Conservation (phyloP, 2,113 vertebrate genomes). For the Microcebus lehilahytsara region DNA sequence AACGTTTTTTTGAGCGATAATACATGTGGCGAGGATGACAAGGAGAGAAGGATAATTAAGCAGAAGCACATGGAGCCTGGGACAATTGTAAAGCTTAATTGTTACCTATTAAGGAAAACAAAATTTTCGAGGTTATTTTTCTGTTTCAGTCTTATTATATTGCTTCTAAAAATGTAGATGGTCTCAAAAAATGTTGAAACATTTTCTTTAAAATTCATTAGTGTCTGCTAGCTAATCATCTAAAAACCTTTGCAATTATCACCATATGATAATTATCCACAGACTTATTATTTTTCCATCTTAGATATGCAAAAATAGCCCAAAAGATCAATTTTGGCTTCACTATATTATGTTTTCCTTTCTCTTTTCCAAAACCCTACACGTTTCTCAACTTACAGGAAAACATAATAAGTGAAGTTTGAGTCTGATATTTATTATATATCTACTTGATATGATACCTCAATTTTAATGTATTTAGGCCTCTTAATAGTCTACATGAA, state of each 20-base stretch:
- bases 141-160: constrained; percentile 50
- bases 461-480: not conserved
- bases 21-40: not conserved
- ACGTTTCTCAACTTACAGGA: constrained; percentile 33
- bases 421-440: constrained; percentile 13
- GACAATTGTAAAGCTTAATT: constrained; percentile 67
- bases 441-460: not conserved
- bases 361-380: not conserved
- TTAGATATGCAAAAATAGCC: constrained; percentile 65
- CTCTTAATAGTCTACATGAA: not conserved
- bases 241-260: constrained; percentile 51
- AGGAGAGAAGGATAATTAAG: constrained; percentile 63
- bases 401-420: not conserved
- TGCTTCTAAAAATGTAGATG: constrained; percentile 50
- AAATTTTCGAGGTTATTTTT: constrained; percentile 60
- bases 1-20: constrained; percentile 21
- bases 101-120: constrained; percentile 60
- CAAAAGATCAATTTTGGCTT: constrained; percentile 46
- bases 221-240: constrained; percentile 48
- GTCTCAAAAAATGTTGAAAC: constrained; percentile 42
- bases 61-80: constrained; percentile 47
- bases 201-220: constrained; percentile 49
- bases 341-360: not conserved
- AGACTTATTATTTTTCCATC: constrained; percentile 63
- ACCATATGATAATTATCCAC: constrained; percentile 6